Conservation (phyloP, 2,888 invertebrate genomes). For the Halocaridina rubra region DNA sequence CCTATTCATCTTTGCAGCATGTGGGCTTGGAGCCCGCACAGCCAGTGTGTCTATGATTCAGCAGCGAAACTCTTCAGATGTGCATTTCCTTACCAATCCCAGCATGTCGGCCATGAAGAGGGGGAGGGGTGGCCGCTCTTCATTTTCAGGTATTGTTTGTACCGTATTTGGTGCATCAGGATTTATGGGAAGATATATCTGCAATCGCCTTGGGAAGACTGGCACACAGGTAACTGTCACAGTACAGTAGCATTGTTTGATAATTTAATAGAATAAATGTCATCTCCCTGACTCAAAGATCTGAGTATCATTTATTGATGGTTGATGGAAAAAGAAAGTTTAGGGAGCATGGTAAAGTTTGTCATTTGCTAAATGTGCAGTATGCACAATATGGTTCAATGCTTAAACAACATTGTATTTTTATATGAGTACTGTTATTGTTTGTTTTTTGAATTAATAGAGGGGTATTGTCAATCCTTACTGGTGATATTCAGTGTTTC, state of each 20-base stretch:
- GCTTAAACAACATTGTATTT: no score
- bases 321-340: no score
- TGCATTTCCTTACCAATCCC: constrained; percentile 49
- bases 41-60: constrained; percentile 14
- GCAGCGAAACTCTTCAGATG: constrained; percentile 43
- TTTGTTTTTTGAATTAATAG: no score
- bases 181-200: constrained; percentile 87
- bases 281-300: no score
- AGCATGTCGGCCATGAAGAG: constrained; percentile 74
- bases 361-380: no score
- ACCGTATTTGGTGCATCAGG: constrained; percentile 97
- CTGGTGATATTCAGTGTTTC: neutral
- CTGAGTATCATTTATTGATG: no score
- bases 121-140: constrained; percentile 92
- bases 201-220: constrained; percentile 88
- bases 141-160: constrained; percentile 96
- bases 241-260: neutral
- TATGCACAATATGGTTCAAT: no score
- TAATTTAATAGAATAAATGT: constrained; percentile 74
- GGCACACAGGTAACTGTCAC: constrained; percentile 78
- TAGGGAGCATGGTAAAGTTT: no score
- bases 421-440: no score
- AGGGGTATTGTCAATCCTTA: no score
- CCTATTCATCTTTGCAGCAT: constrained; percentile 16
- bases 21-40: neutral